Evolutionary conservation across 2,888 invertebrate genomes (phyloP), one percentile per base, ranked within the genome.

Genomic region (Trissolcus japonicus): DNA sequence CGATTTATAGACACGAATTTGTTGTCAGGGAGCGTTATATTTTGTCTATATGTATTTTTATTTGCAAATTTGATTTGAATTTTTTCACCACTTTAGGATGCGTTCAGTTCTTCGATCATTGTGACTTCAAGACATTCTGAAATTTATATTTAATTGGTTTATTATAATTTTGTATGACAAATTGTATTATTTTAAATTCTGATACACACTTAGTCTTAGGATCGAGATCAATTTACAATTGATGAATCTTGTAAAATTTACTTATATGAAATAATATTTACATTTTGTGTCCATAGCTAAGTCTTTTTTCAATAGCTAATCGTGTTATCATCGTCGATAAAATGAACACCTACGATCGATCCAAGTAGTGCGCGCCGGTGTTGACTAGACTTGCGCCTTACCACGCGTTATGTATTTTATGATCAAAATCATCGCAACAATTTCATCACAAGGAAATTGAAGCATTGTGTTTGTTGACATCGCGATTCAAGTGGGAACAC

Each of bases 321-420:
- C 0, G 51, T 43, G 25, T 59, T 72, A 59, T 60, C 65, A 19
- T 59, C 14, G 65, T 59, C 54, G 72, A 72, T 72, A 72, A 65
- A 72, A 59, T 6, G n/a, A 60, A 13, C 48, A 48, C 59, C 72
- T 72, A 59, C 59, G 25, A 54, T 59, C 40, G 17, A 59, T n/a
- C 50, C 19, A 2, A 48, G 25, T 53, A 1, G 56, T 19, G 25
- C 46, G 56, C 50, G 51, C 61, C 55, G 50, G 61, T 55, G 61
- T 17, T 17, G 55, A 41, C 55, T 41, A 55, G 21, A 61, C 43
- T 55, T 55, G 48, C 50, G 19, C 50, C 25, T 48, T 69, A 40
- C 35, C 46, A 25, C 40, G 35, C 57, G 66, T 43, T 16, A 21
- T 40, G 50, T 51, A 40, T 40, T 56, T 66, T 57, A n/a, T 43